These are phyloP conservation scores for Gryllus longicercus DNA, from an alignment of 2,888 invertebrate genomes.

Conservation along the genomic window DNA sequence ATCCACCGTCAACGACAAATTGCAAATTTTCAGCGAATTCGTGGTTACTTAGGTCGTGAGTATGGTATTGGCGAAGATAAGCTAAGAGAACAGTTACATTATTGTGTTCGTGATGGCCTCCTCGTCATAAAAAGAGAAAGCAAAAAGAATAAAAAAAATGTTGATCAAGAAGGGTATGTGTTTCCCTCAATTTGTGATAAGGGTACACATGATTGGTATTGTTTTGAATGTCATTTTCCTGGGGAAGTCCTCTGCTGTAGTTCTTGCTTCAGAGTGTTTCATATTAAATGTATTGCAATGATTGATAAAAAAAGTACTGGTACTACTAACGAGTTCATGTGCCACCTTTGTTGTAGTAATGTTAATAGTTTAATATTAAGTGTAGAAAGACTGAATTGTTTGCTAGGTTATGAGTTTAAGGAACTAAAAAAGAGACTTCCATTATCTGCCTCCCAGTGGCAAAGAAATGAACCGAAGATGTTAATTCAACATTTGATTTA, in stretches of 20 bases:
- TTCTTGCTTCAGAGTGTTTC: neutral
- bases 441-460: too few relatives aligned
- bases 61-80: neutral
- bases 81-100: neutral
- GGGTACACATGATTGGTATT: neutral
- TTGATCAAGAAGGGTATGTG: neutral
- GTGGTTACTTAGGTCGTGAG: neutral
- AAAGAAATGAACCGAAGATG: too few relatives aligned
- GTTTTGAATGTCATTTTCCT: neutral
- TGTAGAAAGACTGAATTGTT: too few relatives aligned
- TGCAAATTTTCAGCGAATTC: neutral
- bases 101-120: neutral
- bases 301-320: neutral
- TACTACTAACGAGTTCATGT: neutral
- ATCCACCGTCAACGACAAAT: neutral
- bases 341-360: neutral
- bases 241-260: neutral
- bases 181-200: neutral
- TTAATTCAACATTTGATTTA: neutral
- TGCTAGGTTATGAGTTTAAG: too few relatives aligned
- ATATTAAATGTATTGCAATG: neutral
- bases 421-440: too few relatives aligned
- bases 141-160: neutral
- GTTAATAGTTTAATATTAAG: too few relatives aligned
- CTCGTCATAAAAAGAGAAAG: neutral